Base-by-base conservation (phyloP, 2,888 invertebrate genomes). In the Amphipyra berbera region DNA sequence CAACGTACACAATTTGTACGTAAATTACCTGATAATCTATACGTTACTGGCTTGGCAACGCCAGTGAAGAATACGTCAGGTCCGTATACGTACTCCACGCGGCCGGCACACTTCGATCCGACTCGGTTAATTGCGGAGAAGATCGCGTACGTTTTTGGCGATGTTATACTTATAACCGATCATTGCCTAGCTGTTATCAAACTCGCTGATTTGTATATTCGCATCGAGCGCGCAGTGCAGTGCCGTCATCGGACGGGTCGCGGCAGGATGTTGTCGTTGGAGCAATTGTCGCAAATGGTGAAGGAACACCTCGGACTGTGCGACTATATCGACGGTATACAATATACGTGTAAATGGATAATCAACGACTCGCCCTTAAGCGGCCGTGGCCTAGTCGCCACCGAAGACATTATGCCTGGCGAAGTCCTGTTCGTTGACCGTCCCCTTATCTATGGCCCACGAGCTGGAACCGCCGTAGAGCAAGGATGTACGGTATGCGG, bases 301-400 rank as follows among this genome's bases (percentile, higher is more conserved):
- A 89, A 90, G 82, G 88, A 90, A 81, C 94, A 95, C 84, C 92
- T 95, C 78, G 90, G 92, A 66, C 82, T 89, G 57, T 84, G 84
- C 76, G 84, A 76, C 71, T 79, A 76, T 67, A 67, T 73, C 35
- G 88, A 90, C 56, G 86, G 86, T 40, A 67, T 82, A 59, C 79
- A 86, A 64, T 79, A 91, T 79, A 79, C 85, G 44, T 84, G 82
- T 64, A 91, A 93, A 81, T 97, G 97, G 97, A 94, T 86, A 60
- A 92, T 97, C 60, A 91, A 86, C 54, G 90, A 95, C 70, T 97
- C 97, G 0, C 79, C 89, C 14, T 84, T 96, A 7, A 96, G 96
- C 46, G 97, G 97, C 7, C 96, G 97, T 21, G 97, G 97, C 2
- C 85, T 98, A 2, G 95, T 97, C 75, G 97, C 97, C 14, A 95